Evolutionary conservation across 2,113 vertebrate species (phyloP).

Genomic region (Sylvilagus bachmani): DNA sequence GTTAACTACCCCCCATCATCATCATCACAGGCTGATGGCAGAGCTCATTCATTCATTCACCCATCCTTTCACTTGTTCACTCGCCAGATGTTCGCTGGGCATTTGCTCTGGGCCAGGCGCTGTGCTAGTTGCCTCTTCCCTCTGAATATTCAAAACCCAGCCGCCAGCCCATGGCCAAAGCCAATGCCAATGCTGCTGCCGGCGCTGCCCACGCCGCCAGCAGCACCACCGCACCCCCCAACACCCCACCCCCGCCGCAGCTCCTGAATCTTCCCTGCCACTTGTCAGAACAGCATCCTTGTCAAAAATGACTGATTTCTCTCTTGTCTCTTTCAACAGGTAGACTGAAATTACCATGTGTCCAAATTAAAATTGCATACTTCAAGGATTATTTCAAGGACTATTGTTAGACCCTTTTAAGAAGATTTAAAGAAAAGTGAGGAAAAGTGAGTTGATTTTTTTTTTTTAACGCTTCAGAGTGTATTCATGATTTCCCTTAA

Average conservation of each 20-base stretch:
- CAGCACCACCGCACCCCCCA: no score
- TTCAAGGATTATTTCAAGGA: slow-evolving; percentile 88
- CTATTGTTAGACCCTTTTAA: slow-evolving; percentile 89
- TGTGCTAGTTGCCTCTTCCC: background rate
- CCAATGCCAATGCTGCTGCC: no score
- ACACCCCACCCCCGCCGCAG: background rate
- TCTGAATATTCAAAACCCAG: background rate
- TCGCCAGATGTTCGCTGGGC: background rate
- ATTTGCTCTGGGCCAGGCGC: background rate
- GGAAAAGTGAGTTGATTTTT: slow-evolving; percentile 86
- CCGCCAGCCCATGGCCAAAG: background rate
- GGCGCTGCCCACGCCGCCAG: no score
- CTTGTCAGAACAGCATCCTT: slow-evolving; percentile 60
- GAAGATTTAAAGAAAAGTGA: slow-evolving; percentile 85
- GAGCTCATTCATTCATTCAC: background rate
- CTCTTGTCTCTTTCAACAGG: slow-evolving; percentile 86
- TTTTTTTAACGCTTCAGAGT: slow-evolving; percentile 54
- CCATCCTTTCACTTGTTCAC: background rate
- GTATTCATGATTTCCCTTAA: slow-evolving; percentile 73
- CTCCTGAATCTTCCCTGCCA: background rate
- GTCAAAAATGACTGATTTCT: slow-evolving; percentile 69
- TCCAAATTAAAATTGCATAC: slow-evolving; percentile 82
- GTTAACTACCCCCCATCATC: background rate
- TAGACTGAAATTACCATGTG: slow-evolving; percentile 87
- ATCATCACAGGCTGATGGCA: background rate